A percentile compares a stretch with the other conserved stretches of the same genome.
These are phyloP conservation scores for Halesus radiatus DNA, from an alignment of 1,140 invertebrate species.

Conservation along the genomic window DNA sequence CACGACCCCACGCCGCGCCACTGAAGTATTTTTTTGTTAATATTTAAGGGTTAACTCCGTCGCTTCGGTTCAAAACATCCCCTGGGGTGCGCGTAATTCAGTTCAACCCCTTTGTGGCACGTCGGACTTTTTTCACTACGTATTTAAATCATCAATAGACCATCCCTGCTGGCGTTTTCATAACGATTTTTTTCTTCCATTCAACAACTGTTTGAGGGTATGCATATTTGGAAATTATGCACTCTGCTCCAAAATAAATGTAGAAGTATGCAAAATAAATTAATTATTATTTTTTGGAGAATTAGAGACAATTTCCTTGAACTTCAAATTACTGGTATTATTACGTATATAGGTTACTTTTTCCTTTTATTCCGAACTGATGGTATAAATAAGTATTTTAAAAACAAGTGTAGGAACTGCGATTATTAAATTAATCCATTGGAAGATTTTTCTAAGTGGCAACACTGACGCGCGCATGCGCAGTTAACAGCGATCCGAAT, in stretches of 20 bases:
- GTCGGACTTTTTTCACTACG: constrained; percentile 45
- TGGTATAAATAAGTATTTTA: too few relatives aligned
- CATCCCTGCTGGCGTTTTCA: constrained; percentile 38
- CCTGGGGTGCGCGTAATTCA: constrained; percentile 47
- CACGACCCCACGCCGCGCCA: constrained; percentile 34
- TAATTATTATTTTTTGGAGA: too few relatives aligned
- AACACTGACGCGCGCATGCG: too few relatives aligned
- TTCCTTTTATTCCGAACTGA: too few relatives aligned
- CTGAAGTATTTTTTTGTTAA: constrained; percentile 24
- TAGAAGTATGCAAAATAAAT: too few relatives aligned
- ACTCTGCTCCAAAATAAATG: constrained; percentile 6
- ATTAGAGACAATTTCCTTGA: too few relatives aligned
- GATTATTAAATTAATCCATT: too few relatives aligned
- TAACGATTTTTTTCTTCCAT: constrained; percentile 47
- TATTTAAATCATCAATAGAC: constrained; percentile 51
- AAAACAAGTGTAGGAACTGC: too few relatives aligned
- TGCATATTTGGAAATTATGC: constrained; percentile 27
- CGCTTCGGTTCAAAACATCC: constrained; percentile 31
- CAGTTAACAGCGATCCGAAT: too few relatives aligned
- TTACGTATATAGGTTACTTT: too few relatives aligned
- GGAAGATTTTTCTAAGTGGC: too few relatives aligned
- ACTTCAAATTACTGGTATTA: too few relatives aligned
- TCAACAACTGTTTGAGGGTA: constrained; percentile 3
- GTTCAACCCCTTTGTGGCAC: constrained; percentile 53
- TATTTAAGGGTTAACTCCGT: constrained; percentile 19